These are phyloP conservation scores for Congeria kusceri DNA, from an alignment of 2,888 invertebrate species.

Conservation along the genomic window DNA sequence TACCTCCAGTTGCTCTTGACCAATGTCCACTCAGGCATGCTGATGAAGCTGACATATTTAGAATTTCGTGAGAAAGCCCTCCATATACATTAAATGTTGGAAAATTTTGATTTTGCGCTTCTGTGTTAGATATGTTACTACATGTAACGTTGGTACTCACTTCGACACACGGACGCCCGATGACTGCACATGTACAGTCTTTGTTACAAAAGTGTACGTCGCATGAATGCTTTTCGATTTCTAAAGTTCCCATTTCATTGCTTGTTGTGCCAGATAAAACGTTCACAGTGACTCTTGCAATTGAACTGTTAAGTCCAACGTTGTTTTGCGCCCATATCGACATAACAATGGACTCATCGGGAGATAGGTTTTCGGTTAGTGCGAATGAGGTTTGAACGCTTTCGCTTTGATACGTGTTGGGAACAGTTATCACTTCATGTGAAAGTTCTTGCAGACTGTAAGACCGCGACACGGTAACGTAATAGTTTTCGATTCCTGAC, in stretches of 20 bases:
- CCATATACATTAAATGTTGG: slow-evolving; percentile 21
- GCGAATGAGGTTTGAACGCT: slow-evolving; percentile 15
- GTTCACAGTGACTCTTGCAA: slow-evolving; percentile 52
- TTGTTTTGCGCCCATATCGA: slow-evolving; percentile 64
- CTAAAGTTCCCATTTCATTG: slow-evolving; percentile 29
- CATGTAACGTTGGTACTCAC: slow-evolving; percentile 10
- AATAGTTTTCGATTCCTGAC: slow-evolving; percentile 57
- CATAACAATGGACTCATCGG: slow-evolving; percentile 49
- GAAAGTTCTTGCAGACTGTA: slow-evolving; percentile 60
- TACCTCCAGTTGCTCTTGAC: not conserved
- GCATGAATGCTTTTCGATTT: slow-evolving; percentile 60
- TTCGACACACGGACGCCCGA: slow-evolving; percentile 58
- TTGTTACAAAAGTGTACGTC: slow-evolving; percentile 57
- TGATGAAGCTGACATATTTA: slow-evolving; percentile 38
- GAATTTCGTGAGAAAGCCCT: not conserved
- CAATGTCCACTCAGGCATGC: slow-evolving; percentile 47
- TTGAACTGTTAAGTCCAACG: slow-evolving; percentile 53
- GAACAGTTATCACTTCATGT: slow-evolving; percentile 14
- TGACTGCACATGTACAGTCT: slow-evolving; percentile 63
- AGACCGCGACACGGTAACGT: slow-evolving; percentile 40
- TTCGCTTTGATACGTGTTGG: not conserved
- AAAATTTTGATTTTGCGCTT: slow-evolving; percentile 27
- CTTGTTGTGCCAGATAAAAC: slow-evolving; percentile 9
- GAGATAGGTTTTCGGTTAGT: slow-evolving; percentile 1
- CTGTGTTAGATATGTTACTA: not conserved